These are phyloP conservation scores for Amblyjoppa proteus DNA, from an alignment of 2,888 invertebrate genomes.

Conservation along the genomic window DNA sequence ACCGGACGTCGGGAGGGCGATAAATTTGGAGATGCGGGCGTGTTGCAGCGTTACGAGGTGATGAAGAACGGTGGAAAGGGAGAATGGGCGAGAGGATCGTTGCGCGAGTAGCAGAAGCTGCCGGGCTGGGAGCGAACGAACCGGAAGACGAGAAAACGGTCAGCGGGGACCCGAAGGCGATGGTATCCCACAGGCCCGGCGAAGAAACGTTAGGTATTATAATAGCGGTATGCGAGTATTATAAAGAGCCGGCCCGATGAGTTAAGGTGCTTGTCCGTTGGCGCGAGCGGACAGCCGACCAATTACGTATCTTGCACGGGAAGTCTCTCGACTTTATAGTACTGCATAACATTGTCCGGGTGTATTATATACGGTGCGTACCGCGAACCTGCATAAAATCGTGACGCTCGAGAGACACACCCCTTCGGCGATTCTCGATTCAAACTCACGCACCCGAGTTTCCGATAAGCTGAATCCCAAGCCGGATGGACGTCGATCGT, in stretches of 20 bases:
- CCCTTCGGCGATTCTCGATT: conserved; percentile 27
- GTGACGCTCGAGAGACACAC: conserved; percentile 41
- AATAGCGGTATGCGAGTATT: conserved; percentile 59
- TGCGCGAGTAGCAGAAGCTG: conserved; percentile 43
- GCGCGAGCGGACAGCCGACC: conserved; percentile 63
- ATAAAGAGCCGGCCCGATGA: conserved; percentile 59
- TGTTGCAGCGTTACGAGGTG: conserved; percentile 48
- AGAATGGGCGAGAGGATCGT: conserved; percentile 12
- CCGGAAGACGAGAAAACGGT: conserved; percentile 64
- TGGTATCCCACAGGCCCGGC: conserved; percentile 58
- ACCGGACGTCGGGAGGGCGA: conserved; percentile 57
- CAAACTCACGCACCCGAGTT: conserved; percentile 15
- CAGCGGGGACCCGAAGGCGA: conserved; percentile 52
- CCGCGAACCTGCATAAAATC: conserved; percentile 22
- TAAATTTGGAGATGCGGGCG: conserved; percentile 64
- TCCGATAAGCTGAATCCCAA: conserved; percentile 15
- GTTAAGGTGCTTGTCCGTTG: conserved; percentile 59
- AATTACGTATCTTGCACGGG: conserved; percentile 55
- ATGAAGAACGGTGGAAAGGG: conserved; percentile 24
- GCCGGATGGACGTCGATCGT: background rate
- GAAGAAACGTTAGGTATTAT: conserved; percentile 67
- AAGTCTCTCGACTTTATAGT: conserved; percentile 55
- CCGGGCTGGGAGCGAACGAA: conserved; percentile 56
- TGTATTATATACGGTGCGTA: background rate
- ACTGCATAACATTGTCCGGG: conserved; percentile 32